Evolutionary conservation across 2,888 invertebrate genomes (phyloP), one percentile per base, ranked within the genome.

Genomic region (Acronicta leporina): DNA sequence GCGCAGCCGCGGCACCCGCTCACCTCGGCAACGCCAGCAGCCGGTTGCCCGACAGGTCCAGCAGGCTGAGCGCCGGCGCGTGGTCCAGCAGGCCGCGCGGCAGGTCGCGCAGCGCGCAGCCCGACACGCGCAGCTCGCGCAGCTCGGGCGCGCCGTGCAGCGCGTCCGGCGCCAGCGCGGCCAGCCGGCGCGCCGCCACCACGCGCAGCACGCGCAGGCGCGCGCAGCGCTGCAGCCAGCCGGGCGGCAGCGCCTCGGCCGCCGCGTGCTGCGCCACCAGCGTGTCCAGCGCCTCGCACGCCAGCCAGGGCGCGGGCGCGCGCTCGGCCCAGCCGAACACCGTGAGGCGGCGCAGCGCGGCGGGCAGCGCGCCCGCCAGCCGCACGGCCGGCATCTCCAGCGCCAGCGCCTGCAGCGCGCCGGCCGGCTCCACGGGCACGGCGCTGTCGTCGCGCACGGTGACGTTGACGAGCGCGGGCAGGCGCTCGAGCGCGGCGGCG

Each of bases 11-110:
- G 9, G 30, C 30, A 30, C 30, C 9, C 8, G 30, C 30, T 72
- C 44, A 87, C 85, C 73, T 62, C 13, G 84, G 82, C 9, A 87
- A 60, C 5, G 20, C n/a, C 6, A 8, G 27, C 4, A 87, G 74
- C 0, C 11, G 5, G 60, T 86, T 86, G 10, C 57, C 14, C 4
- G 75, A 65, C 14, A 86, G 54, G 49, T 78, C 74, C 14, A 85
- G 76, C 7, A 9, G 1, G 5, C 0, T n/a, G 38, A 82, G 77
- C 0, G 40, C 11, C 5, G 20, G 41, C 41, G 78, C 65, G 63
- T 69, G 58, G 46, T 70, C 66, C 25, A 85, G 68, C 43, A 85
- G 69, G 11, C 46, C 69, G 16, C 11, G 3, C 15, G 84, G 83
- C 59, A 86, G 73, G 43, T 48, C 27, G 44, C 16, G 56, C 47